Conservation (phyloP, 2,797 vertebrate species). For the Pipistrellus kuhlii region DNA sequence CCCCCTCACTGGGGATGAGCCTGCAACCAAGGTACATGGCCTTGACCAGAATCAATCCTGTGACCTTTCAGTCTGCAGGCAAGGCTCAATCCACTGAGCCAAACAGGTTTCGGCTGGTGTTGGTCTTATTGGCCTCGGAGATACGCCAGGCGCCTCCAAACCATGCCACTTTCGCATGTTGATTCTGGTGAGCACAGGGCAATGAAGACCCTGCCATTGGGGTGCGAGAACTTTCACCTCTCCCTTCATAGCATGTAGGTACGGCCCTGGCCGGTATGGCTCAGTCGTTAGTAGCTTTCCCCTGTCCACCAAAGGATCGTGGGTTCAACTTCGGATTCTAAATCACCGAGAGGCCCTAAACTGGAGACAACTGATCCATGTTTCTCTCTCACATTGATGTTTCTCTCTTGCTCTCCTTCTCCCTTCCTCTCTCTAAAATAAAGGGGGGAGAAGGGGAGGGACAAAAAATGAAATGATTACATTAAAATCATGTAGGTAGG, state of each 20-base stretch:
- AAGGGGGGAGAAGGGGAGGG: rapidly evolving
- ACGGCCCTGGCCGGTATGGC: no score
- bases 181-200: background rate
- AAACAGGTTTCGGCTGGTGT: background rate
- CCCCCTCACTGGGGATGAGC: no score
- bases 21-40: no score
- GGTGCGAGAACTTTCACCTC: background rate
- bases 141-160: no score
- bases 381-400: background rate
- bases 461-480: background rate
- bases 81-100: no score
- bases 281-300: no score
- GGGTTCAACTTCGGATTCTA: background rate
- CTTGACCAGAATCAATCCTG: no score
- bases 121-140: rapidly evolving
- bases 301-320: no score
- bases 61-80: no score
- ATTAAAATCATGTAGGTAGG: background rate
- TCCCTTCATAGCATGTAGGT: background rate
- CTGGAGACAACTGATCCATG: background rate
- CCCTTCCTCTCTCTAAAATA: background rate
- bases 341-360: no score
- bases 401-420: background rate
- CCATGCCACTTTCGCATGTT: background rate
- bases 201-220: background rate